Conservation (phyloP, 2,888 invertebrate genomes). For the Bimastos eiseni region DNA sequence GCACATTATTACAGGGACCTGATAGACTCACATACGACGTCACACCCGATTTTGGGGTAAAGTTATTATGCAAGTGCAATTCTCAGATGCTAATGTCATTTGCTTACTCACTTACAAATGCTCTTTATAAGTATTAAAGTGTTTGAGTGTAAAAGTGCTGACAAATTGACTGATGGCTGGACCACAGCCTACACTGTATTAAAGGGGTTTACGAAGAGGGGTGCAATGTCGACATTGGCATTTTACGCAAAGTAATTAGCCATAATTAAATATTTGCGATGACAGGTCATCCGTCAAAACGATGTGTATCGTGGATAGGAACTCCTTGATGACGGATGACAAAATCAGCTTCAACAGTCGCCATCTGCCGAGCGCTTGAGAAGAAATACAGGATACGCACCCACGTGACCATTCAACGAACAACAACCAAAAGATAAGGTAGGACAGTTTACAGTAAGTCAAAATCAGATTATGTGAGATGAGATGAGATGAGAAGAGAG, state of each 20-base stretch:
- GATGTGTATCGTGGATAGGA: background rate
- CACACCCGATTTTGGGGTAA: no score
- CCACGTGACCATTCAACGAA: background rate
- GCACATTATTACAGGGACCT: no score
- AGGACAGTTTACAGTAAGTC: no score
- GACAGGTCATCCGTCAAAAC: background rate
- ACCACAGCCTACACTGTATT: background rate
- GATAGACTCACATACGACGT: no score
- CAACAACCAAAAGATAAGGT: background rate
- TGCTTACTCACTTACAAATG: no score
- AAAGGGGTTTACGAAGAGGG: background rate
- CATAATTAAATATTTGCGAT: no score
- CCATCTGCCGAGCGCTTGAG: background rate
- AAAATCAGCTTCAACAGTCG: background rate
- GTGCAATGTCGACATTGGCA: background rate
- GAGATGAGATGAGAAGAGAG: no score
- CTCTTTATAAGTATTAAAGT: background rate
- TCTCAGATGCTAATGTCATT: no score
- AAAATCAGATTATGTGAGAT: no score
- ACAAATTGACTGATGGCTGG: background rate
- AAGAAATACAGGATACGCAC: background rate
- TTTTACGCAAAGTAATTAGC: no score
- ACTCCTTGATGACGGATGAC: background rate
- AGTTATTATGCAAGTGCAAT: no score
- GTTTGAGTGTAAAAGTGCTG: background rate